Percentiles rank a stretch among this genome's conserved stretches.
phyloP scores from a whole-genome alignment of 2,888 invertebrate species.

The Dichetophora obliterata region DNA sequence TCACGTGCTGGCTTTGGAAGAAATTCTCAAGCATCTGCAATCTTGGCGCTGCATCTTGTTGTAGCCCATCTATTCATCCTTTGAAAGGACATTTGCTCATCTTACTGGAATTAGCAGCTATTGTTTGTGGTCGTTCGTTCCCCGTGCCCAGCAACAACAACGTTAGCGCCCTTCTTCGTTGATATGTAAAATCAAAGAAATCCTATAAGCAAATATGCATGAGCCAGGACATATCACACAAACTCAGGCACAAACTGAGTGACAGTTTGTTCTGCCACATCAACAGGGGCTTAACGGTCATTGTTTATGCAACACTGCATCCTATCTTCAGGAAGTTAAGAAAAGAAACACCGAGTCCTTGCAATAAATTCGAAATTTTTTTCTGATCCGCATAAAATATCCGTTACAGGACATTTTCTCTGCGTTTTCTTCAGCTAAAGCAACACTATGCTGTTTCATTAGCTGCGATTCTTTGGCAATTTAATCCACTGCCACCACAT shows the following conservation, averaged over 20 bases:
- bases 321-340: background rate
- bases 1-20: background rate
- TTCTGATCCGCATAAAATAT: background rate
- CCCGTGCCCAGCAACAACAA: background rate
- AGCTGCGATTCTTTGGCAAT: background rate
- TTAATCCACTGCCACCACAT: background rate
- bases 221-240: background rate
- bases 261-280: background rate
- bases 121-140: conserved; percentile 10
- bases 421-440: background rate
- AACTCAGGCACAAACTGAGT: background rate
- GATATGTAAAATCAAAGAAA: background rate
- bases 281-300: conserved; percentile 3
- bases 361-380: conserved; percentile 12
- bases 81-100: background rate
- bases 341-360: background rate
- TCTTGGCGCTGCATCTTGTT: background rate
- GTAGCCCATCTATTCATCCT: background rate
- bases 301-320: conserved; percentile 9
- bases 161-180: background rate
- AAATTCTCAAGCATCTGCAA: background rate
- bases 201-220: background rate
- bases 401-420: background rate
- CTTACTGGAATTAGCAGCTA: conserved; percentile 6
- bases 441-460: conserved; percentile 22